Conservation (phyloP, 2,888 invertebrate species). For the Cinara cedri region DNA sequence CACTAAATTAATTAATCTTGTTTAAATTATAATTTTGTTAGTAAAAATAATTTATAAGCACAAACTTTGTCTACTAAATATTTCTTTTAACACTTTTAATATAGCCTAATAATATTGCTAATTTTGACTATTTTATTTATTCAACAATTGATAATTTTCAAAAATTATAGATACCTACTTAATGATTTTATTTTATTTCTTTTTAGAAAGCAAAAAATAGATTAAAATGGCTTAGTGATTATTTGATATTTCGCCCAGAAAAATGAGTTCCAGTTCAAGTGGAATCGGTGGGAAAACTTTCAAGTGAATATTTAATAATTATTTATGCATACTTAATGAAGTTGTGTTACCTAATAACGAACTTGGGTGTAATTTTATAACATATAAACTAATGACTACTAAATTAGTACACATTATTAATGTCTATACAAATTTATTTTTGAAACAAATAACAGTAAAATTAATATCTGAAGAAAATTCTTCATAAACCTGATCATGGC, state of each 20-base stretch:
- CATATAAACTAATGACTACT: neutral
- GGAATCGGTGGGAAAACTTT: constrained; percentile 40
- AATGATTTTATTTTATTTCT: too few species aligned
- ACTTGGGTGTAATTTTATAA: neutral
- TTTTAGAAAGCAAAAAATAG: constrained; percentile 38
- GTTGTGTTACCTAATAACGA: neutral
- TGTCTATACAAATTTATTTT: neutral
- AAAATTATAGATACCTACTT: neutral
- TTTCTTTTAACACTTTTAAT: neutral
- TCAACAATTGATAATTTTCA: too few species aligned
- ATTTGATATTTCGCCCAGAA: constrained; percentile 51
- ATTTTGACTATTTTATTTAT: neutral
- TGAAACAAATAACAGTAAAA: neutral
- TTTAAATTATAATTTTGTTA: too few species aligned
- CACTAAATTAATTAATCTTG: too few species aligned
- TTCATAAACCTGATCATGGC: too few species aligned
- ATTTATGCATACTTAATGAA: neutral
- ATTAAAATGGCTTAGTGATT: constrained; percentile 42
- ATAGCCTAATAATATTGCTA: neutral
- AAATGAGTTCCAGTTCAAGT: constrained; percentile 47
- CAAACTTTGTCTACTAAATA: neutral
- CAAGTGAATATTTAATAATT: constrained; percentile 13
- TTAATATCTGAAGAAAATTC: too few species aligned
- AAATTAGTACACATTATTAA: neutral
- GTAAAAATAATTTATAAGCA: too few species aligned